Evolutionary conservation across 2,888 invertebrate species (phyloP), one percentile per base, ranked within the genome.

Genomic region (Standfussiana lucernea): DNA sequence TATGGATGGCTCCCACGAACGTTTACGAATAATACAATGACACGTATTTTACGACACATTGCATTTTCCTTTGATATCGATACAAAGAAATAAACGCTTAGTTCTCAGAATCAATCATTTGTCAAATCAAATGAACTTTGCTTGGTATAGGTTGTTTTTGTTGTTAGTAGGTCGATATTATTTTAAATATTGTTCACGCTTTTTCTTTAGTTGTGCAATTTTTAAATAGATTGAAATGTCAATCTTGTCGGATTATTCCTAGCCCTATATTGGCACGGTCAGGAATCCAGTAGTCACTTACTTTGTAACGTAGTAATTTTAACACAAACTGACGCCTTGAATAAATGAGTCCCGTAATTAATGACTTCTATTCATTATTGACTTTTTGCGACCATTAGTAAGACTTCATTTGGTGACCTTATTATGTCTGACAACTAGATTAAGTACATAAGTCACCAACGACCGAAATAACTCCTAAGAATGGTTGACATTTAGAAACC

Each of bases 1-100:
- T 68, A 85, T 88, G 91, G 78, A 76, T 45, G 68, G 64, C 81
- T 91, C 91, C 86, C 92, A 91, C 87, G 72, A 66, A 73, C 80
- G 67, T 82, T 84, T 70, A 82, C 82, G 50, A 37, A 56, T 71
- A 70, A 21, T 21, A 56, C 15, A 72, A 13, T 72, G 53, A 77
- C 82, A 75, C 80, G 66, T 83, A 75, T 84, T 82, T 86, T 64
- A 77, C 47, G 47, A 70, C 71, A 75, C 15, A 59, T 42, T 74
- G 59, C 68, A 77, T 73, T 62, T 45, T 64, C 10, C 50, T 67
- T 72, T 45, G 56, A 64, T 18, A 40, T 35, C 18, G 64, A 67
- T 59, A 70, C 40, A 53, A 61, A 74, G 56, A 62, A 71, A 68
- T 67, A 61, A 53, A 64, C 32, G 35, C 1, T 66, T 37, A 21